A percentile compares a stretch with the other conserved stretches of the same genome.
These are phyloP conservation scores for Emydoidea blandingii DNA, from an alignment of 2,797 vertebrate species.

Conservation along the genomic window DNA sequence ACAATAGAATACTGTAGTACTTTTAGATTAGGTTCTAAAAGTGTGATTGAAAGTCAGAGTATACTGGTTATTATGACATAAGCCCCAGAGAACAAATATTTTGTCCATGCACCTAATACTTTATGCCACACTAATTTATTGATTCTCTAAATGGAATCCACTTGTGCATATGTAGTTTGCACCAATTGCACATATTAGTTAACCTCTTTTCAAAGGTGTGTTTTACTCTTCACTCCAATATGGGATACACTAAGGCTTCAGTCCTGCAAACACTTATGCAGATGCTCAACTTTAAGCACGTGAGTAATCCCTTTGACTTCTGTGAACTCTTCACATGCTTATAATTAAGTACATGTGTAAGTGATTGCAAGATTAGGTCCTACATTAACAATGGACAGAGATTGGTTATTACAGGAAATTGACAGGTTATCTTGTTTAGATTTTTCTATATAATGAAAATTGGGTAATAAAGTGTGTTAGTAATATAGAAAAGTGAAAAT, in stretches of 20 bases:
- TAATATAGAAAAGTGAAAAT: background rate
- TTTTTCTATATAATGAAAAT: background rate
- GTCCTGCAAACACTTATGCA: background rate
- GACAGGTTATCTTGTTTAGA: background rate
- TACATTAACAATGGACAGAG: background rate
- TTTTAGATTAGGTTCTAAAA: background rate
- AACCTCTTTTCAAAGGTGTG: background rate
- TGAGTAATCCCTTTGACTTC: background rate
- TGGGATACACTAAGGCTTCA: background rate
- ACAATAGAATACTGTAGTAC: background rate
- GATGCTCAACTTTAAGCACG: background rate
- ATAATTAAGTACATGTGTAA: background rate
- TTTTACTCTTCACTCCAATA: background rate
- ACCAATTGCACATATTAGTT: background rate
- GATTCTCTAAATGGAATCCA: background rate
- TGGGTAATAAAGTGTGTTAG: background rate
- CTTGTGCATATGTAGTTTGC: background rate
- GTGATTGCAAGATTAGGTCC: background rate
- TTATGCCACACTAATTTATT: background rate
- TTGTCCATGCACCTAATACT: background rate
- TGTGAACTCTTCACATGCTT: background rate
- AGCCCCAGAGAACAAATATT: background rate
- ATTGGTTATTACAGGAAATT: background rate
- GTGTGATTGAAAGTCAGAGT: background rate
- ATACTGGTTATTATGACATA: background rate